Percentiles rank a stretch among this genome's conserved stretches.
Conservation (phyloP, 2,888 invertebrate species). For the Urechis unicinctus region DNA sequence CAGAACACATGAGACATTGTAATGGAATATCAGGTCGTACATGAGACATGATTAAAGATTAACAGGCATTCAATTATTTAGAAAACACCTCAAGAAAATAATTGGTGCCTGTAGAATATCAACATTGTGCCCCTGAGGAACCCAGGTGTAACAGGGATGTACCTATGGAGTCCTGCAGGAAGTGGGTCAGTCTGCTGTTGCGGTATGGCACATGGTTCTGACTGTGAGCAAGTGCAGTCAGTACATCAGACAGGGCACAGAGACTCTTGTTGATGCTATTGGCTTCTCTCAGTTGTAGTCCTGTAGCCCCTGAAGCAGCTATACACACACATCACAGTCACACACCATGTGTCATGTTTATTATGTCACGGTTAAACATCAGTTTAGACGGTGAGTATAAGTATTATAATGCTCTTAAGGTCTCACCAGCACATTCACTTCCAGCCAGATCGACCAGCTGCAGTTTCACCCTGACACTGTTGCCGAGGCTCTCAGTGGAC, state of each 20-base stretch:
- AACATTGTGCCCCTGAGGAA: too few relatives aligned
- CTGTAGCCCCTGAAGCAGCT: slow-evolving; percentile 44
- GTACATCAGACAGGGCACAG: slow-evolving; percentile 40
- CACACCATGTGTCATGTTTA: too few relatives aligned
- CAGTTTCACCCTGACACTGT: slow-evolving; percentile 29
- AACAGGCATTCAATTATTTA: too few relatives aligned
- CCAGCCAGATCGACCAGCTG: slow-evolving; percentile 43
- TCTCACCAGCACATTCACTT: slow-evolving; percentile 44
- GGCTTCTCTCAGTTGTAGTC: slow-evolving; percentile 36
- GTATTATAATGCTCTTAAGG: background rate
- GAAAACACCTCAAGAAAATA: too few relatives aligned
- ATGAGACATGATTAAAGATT: too few relatives aligned
- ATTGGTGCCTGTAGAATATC: too few relatives aligned
- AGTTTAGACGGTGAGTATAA: background rate
- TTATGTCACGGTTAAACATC: background rate
- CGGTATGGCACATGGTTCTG: slow-evolving; percentile 40
- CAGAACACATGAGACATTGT: too few relatives aligned
- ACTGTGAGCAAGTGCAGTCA: slow-evolving; percentile 39
- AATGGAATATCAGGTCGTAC: too few relatives aligned
- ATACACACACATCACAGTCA: slow-evolving; percentile 14
- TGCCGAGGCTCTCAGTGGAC: background rate
- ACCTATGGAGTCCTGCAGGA: slow-evolving; percentile 43
- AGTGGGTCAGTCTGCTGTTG: slow-evolving; percentile 39
- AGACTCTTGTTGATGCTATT: slow-evolving; percentile 41
- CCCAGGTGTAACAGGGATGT: too few relatives aligned